A percentile compares a stretch with the other conserved stretches of the same genome.
Conservation (phyloP, 2,888 invertebrate species). For the Meteorus cinctellus region DNA sequence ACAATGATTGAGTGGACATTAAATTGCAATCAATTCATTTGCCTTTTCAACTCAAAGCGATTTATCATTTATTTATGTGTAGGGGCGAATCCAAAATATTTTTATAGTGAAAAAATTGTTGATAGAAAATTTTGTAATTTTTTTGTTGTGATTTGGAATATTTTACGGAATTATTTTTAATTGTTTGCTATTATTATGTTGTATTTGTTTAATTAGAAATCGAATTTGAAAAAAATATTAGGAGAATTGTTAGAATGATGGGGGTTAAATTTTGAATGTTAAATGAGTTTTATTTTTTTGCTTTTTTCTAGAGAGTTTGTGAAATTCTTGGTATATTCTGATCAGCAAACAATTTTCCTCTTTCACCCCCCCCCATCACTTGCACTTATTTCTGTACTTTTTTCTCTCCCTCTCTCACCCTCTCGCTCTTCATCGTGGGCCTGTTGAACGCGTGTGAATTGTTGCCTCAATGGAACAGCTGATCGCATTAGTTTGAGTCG, state of each 20-base stretch:
- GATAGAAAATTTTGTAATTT: no score
- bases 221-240: no score
- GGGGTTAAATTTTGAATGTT: neutral
- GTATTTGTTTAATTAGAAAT: no score
- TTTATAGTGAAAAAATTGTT: no score
- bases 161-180: no score
- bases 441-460: slow-evolving; percentile 22
- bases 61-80: no score
- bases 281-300: neutral
- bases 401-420: slow-evolving; percentile 24
- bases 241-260: neutral
- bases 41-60: neutral
- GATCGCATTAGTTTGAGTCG: slow-evolving; percentile 38
- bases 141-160: no score
- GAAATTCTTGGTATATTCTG: neutral
- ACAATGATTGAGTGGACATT: slow-evolving; percentile 33
- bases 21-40: neutral
- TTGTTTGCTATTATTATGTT: no score
- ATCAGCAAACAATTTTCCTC: slow-evolving; percentile 22
- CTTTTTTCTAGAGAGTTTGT: neutral
- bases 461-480: slow-evolving; percentile 44
- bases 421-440: neutral
- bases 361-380: neutral
- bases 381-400: no score
- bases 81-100: no score